Conservation (phyloP, 2,113 vertebrate species). For the Tragelaphus strepsiceros region DNA sequence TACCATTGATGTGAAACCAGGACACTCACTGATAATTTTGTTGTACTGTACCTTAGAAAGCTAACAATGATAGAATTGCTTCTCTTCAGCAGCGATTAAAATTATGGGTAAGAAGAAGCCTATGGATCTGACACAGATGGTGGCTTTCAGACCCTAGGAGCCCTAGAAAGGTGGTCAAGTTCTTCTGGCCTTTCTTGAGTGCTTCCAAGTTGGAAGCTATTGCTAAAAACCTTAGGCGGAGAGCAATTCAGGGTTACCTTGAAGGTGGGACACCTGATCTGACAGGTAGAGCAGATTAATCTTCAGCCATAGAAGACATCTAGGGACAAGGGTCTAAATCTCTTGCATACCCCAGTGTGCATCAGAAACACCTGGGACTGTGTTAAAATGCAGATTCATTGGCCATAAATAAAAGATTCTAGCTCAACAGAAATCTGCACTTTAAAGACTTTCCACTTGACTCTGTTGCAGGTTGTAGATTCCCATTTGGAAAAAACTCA, state of each 20-base stretch:
- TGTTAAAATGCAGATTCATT: background rate
- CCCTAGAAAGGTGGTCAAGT: background rate
- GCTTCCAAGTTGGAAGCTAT: background rate
- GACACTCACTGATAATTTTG: background rate
- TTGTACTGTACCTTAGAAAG: background rate
- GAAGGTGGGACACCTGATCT: background rate
- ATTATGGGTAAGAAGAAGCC: background rate
- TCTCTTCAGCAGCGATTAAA: background rate
- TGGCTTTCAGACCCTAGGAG: background rate
- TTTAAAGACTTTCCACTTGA: background rate
- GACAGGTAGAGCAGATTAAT: background rate
- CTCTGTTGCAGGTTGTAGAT: background rate
- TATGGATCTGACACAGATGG: background rate
- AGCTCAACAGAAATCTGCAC: background rate
- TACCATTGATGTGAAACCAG: background rate
- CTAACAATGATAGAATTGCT: background rate
- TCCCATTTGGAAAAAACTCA: background rate
- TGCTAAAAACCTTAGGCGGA: background rate
- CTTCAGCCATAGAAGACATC: background rate
- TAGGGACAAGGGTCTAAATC: background rate
- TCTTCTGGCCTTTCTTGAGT: background rate
- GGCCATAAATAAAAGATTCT: background rate
- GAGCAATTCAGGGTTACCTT: background rate
- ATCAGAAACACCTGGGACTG: background rate
- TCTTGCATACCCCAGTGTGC: background rate